phyloP scores from a whole-genome alignment of 2,888 invertebrate species.

The Diploptera punctata region DNA sequence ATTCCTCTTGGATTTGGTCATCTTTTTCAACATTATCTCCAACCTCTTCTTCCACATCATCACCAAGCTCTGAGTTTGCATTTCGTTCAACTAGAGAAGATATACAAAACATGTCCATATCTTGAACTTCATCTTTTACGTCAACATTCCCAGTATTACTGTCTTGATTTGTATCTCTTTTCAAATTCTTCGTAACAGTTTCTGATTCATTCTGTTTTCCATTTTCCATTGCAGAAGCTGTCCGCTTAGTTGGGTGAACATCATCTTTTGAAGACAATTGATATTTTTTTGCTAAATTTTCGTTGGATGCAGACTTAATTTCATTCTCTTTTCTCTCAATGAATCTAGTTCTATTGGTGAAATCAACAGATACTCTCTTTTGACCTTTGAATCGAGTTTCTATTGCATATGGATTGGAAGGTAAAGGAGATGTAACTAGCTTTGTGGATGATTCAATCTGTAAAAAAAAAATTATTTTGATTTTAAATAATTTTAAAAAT shows the following conservation, averaged over 20 bases:
- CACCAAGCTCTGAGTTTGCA: neutral
- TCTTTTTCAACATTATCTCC: neutral
- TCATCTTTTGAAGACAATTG: neutral
- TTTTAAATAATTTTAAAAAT: no score
- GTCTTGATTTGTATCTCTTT: neutral
- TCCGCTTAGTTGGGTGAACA: neutral
- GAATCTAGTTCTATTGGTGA: neutral
- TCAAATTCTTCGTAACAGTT: neutral
- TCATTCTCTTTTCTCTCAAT: neutral
- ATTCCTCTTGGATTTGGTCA: neutral
- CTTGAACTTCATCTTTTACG: slow-evolving; percentile 17
- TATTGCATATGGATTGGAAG: slow-evolving; percentile 8
- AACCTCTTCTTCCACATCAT: slow-evolving; percentile 3
- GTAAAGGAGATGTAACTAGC: no score
- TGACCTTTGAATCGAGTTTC: slow-evolving; percentile 18
- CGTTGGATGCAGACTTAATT: neutral
- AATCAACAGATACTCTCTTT: slow-evolving; percentile 16
- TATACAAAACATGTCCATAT: slow-evolving; percentile 23
- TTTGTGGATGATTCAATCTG: no score
- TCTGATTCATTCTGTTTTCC: neutral
- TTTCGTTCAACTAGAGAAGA: slow-evolving; percentile 2
- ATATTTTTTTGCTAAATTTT: neutral
- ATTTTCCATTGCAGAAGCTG: neutral
- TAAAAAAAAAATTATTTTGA: no score
- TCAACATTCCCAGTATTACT: neutral